These are phyloP conservation scores for Hedychridium roseum DNA, from an alignment of 2,888 invertebrate genomes.

Conservation along the genomic window DNA sequence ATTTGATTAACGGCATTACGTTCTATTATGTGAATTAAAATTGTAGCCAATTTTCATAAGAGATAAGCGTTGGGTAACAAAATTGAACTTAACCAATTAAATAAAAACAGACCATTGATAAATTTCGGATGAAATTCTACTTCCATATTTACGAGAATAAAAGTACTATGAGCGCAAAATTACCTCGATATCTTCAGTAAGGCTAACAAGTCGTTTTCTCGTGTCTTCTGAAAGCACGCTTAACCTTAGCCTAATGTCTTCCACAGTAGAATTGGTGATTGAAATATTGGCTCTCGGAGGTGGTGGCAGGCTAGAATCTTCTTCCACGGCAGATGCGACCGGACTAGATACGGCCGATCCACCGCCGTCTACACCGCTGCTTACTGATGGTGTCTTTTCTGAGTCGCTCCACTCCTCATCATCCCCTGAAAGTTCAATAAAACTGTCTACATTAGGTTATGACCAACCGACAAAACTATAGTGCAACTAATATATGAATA, in stretches of 20 bases:
- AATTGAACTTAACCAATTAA: no score
- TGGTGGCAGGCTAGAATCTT: slow-evolving; percentile 54
- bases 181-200: slow-evolving; percentile 58
- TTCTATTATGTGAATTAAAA: no score
- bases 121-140: not conserved
- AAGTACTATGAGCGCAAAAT: not conserved
- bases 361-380: slow-evolving; percentile 59
- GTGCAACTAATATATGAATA: no score
- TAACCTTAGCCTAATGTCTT: slow-evolving; percentile 53
- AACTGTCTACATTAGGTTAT: no score
- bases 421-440: slow-evolving; percentile 53
- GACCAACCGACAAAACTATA: no score
- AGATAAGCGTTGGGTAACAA: no score
- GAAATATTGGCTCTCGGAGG: slow-evolving; percentile 49
- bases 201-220: slow-evolving; percentile 50
- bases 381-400: slow-evolving; percentile 61
- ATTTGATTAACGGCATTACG: no score
- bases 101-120: no score
- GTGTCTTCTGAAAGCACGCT: slow-evolving; percentile 56
- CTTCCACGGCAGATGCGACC: slow-evolving; percentile 50
- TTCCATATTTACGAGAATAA: not conserved
- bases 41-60: no score
- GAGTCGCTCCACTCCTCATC: slow-evolving; percentile 64
- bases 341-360: slow-evolving; percentile 60
- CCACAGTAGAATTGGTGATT: slow-evolving; percentile 40